Evolutionary conservation across 2,113 vertebrate species (phyloP).

Genomic region (Anhinga rufa): DNA sequence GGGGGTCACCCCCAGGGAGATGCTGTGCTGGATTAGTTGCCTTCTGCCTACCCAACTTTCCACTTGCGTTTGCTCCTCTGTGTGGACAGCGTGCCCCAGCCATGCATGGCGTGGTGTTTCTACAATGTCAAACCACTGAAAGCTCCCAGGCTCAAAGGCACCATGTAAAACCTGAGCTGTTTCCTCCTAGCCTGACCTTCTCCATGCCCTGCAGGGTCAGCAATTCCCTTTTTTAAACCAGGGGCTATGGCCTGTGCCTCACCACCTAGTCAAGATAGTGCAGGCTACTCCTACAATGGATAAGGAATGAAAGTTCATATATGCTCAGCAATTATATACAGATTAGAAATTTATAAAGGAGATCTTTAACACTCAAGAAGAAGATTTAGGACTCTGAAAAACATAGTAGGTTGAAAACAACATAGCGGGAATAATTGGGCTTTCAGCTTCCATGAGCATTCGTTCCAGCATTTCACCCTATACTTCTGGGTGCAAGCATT

Average conservation of each 20-base stretch:
- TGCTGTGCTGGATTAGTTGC: background rate
- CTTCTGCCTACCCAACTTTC: background rate
- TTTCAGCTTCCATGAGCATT: background rate
- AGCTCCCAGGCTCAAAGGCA: background rate
- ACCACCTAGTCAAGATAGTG: background rate
- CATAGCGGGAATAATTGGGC: background rate
- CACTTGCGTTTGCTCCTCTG: background rate
- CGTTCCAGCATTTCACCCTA: background rate
- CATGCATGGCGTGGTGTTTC: background rate
- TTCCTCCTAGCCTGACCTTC: background rate
- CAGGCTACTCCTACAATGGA: background rate
- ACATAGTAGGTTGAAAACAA: background rate
- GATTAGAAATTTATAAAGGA: background rate
- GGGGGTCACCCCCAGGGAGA: background rate
- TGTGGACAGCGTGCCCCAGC: background rate
- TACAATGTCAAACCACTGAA: background rate
- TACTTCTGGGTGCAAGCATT: background rate
- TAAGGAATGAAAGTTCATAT: background rate
- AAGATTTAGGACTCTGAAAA: background rate
- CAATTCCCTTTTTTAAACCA: background rate
- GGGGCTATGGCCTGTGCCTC: background rate
- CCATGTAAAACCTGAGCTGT: accelerated
- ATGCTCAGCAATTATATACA: background rate
- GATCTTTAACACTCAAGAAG: background rate
- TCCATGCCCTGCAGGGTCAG: background rate